Evolutionary conservation across 2,888 invertebrate species (phyloP).

Genomic region (Epistrophella euchroma): DNA sequence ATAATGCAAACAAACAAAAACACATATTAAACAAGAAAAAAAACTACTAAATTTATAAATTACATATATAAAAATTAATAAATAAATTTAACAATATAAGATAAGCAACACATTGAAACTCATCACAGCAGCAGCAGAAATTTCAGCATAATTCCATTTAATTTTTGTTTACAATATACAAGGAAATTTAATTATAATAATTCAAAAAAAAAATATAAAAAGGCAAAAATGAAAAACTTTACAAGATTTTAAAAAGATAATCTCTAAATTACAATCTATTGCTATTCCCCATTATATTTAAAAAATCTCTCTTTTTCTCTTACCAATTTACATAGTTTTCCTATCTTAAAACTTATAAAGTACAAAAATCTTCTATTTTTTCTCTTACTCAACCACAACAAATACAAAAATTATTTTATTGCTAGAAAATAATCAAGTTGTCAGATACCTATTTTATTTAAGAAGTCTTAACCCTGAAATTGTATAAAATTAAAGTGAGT

Average conservation of each 20-base stretch:
- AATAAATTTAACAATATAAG: slow-evolving; percentile 52
- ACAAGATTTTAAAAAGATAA: slow-evolving; percentile 25
- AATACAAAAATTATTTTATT: slow-evolving; percentile 32
- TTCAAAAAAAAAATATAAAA: not conserved
- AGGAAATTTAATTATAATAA: slow-evolving; percentile 31
- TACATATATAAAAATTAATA: slow-evolving; percentile 39
- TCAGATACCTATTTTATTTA: slow-evolving; percentile 43
- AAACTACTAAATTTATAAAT: slow-evolving; percentile 66
- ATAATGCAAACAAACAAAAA: slow-evolving; percentile 64
- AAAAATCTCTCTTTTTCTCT: slow-evolving; percentile 35
- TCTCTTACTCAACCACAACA: slow-evolving; percentile 2
- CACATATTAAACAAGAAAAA: slow-evolving; percentile 71
- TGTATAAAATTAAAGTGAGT: slow-evolving; percentile 37
- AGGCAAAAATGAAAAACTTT: not conserved
- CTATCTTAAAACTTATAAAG: slow-evolving; percentile 59
- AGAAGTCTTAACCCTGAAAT: slow-evolving; percentile 21
- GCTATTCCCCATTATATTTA: slow-evolving; percentile 14
- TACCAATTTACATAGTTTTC: slow-evolving; percentile 51
- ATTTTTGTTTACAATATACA: slow-evolving; percentile 56
- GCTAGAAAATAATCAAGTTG: slow-evolving; percentile 52
- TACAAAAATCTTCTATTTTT: slow-evolving; percentile 55
- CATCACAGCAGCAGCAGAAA: slow-evolving; percentile 52
- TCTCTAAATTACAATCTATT: slow-evolving; percentile 12
- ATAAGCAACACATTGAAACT: slow-evolving; percentile 64
- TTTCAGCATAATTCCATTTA: slow-evolving; percentile 49